Evolutionary conservation across 2,113 vertebrate genomes (phyloP), one percentile per base, ranked within the genome.

Genomic region (Podocnemis expansa): DNA sequence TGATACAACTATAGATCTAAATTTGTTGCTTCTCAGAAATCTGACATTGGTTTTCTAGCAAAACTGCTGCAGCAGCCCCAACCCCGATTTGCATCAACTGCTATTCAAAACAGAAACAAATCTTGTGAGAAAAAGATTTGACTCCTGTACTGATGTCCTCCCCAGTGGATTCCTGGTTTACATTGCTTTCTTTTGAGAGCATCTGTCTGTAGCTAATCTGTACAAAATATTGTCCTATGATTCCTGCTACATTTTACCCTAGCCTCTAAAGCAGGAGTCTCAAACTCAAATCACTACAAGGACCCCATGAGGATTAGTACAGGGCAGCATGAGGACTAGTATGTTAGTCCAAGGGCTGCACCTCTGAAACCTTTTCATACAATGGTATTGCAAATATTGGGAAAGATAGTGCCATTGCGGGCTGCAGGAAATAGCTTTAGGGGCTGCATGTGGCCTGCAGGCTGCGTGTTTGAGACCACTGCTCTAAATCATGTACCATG

Each of bases 91-190:
- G 34, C 24, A 63, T 29, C 11, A 51, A 27, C 43, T 17, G 9
- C 7, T 49, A 27, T 47, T 14, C 12, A 0, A 0, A 38, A 56
- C 24, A 10, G 5, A 19, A 8, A 82, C 21, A 80, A 80, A 51
- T 5, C 6, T 19, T 31, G 5, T 80, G 6, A 85, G 17, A 4
- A 13, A 73, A 11, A 73, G 31, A n/a, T n/a, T 58, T 73, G 21
- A 17, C 67, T 73, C 38, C 67, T 41, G 21, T 63, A 17, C 67
- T 73, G 21, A n/a, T 19, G 22, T 41, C 67, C 31, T 67, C 22
- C 38, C 21, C 10, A 10, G 21, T 73, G 38, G 21, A 73, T 73
- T 17, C n/a, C 67, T 21, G 4, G 16, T 67, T 14, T 38, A 16
- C n/a, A 19, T 22, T 70, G 34, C 16, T 70, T 34, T 38, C 34